Base-by-base conservation (phyloP, 2,113 vertebrate genomes). In the Panthera leo region DNA sequence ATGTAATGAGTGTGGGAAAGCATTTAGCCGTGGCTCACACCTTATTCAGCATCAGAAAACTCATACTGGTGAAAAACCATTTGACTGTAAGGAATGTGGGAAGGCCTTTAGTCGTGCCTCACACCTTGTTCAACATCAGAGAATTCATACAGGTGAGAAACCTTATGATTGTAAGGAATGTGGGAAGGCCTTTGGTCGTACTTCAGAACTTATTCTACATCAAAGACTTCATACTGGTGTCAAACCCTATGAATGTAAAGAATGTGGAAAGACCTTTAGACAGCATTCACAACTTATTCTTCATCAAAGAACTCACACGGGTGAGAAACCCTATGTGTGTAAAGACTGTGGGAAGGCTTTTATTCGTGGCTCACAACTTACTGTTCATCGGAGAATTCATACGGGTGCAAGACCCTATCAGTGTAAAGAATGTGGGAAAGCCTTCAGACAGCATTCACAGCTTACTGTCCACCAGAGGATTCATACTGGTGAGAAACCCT, bases 281-380 rank as follows among this genome's bases (percentile, higher is more conserved):
- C 98, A 98, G 63, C 96, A 97, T 36, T 98, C 97, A 23, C 96
- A 98, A 42, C 99, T 99, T 93, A 99, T 99, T 89, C 99, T 95
- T 98, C 98, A 98, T 67, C 96, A 97, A 29, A 95, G 97, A 84
- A 98, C 93, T 45, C 98, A 98, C 10, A 98, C 97, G 0, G 98
- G 98, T 9, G 97, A 98, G 73, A 98, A 99, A 71, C 97, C 99
- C 1, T 98, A 98, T 1, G 98, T 98, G 80, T 99, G 99, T 96
- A 97, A 98, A 92, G 99, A 98, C 96, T 99, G 99, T 31, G 99
- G 99, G 29, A 98, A 98, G 93, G 98, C 98, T 70, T 99, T 99
- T 71, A 97, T 98, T 19, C 98, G 98, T 36, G 99, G 99, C 97
- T 98, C 97, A 16, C 97, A 98, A 51, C 97, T 98, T 27, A 98